phyloP scores from a whole-genome alignment of 2,113 vertebrate species.

The Hoplias malabaricus region DNA sequence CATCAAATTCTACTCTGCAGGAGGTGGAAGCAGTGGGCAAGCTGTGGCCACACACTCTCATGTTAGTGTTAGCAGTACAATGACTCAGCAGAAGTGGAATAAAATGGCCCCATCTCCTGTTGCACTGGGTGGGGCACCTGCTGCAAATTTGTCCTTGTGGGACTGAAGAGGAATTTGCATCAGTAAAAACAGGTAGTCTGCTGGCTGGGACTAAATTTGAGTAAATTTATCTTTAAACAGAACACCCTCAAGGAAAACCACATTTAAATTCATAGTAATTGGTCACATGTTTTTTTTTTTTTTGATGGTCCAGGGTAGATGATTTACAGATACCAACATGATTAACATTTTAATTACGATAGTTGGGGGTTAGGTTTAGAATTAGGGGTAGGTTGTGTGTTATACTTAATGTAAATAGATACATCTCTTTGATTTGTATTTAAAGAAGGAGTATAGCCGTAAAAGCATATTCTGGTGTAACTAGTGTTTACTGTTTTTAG shows the following conservation, averaged over 20 bases:
- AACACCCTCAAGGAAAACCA: not conserved
- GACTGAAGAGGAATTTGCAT: not conserved
- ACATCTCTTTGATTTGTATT: too few species aligned
- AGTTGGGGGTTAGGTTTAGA: too few species aligned
- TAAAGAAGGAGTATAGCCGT: too few species aligned
- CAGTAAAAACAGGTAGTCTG: not conserved
- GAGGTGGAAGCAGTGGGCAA: conserved; percentile 7
- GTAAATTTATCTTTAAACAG: not conserved
- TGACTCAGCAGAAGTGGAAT: conserved; percentile 49
- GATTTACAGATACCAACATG: too few species aligned
- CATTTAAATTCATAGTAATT: not conserved
- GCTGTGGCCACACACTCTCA: conserved; percentile 8
- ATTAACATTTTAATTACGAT: too few species aligned
- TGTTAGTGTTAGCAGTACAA: not conserved
- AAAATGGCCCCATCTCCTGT: not conserved
- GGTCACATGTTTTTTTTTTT: too few species aligned
- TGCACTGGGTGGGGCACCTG: conserved; percentile 3
- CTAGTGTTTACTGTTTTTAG: too few species aligned
- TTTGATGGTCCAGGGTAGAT: too few species aligned
- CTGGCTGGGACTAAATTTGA: not conserved
- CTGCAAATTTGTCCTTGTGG: not conserved
- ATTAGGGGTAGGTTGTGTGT: too few species aligned
- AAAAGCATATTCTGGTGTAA: too few species aligned
- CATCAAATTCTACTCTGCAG: conserved; percentile 18
- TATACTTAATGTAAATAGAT: too few species aligned